These are phyloP conservation scores for Elysia crispata DNA, from an alignment of 2,888 invertebrate genomes.

Conservation along the genomic window DNA sequence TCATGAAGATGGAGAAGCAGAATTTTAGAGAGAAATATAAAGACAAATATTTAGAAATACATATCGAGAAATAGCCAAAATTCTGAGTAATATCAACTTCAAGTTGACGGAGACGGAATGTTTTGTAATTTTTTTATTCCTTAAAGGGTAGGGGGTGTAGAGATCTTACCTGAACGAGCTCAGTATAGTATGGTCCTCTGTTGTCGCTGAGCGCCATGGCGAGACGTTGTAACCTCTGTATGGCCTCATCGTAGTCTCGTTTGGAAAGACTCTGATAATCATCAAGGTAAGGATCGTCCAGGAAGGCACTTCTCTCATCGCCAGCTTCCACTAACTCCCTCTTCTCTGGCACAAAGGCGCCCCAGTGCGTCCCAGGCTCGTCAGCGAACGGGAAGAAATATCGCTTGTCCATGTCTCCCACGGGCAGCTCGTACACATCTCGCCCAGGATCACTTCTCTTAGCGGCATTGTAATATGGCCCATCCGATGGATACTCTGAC, in stretches of 20 bases:
- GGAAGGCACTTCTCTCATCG: neutral
- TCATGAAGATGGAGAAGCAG: neutral
- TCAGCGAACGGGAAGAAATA: constrained; percentile 55
- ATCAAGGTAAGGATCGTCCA: neutral
- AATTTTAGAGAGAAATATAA: neutral
- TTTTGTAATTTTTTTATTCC: too few species aligned
- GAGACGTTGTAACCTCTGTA: constrained; percentile 52
- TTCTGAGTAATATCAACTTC: too few species aligned
- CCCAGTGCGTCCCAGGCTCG: constrained; percentile 57
- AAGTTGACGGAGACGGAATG: too few species aligned
- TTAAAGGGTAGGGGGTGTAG: too few species aligned
- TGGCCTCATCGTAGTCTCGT: constrained; percentile 51
- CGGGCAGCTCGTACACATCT: constrained; percentile 22
- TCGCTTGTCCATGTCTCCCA: constrained; percentile 46
- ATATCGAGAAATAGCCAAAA: too few species aligned
- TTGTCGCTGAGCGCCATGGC: constrained; percentile 55
- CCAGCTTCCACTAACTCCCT: constrained; percentile 35
- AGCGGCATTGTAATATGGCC: constrained; percentile 11
- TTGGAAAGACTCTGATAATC: constrained; percentile 14
- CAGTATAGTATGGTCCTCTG: constrained; percentile 42
- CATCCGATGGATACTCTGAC: neutral
- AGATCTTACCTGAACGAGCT: constrained; percentile 25
- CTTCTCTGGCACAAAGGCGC: constrained; percentile 56
- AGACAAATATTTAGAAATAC: neutral
- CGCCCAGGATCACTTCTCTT: constrained; percentile 6